Evolutionary conservation across 1,140 invertebrate genomes (phyloP).

Genomic region (Micrasema minimum): DNA sequence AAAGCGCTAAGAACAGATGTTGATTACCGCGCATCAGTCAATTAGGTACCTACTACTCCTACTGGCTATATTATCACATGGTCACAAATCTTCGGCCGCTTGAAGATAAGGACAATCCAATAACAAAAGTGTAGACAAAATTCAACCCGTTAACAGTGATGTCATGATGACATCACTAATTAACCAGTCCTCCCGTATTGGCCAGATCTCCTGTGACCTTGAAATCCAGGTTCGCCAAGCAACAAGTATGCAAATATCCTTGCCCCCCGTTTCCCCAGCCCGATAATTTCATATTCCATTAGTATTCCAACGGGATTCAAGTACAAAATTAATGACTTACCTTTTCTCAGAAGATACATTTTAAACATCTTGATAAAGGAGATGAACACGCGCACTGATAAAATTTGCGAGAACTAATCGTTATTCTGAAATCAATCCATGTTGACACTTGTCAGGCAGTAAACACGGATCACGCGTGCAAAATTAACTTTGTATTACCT

Average conservation of each 20-base stretch:
- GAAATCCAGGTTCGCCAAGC: constrained; percentile 46
- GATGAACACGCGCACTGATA: constrained; percentile 23
- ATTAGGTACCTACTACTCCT: constrained; percentile 14
- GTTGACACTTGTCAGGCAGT: constrained; percentile 40
- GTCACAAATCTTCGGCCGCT: constrained; percentile 17
- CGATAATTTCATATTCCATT: background rate
- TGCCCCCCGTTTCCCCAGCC: constrained; percentile 24
- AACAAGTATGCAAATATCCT: constrained; percentile 54
- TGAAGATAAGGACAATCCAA: constrained; percentile 21
- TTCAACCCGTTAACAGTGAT: constrained; percentile 39
- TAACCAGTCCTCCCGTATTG: constrained; percentile 39
- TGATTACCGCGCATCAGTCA: constrained; percentile 26
- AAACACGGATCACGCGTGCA: constrained; percentile 9
- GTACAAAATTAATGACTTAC: constrained; percentile 30
- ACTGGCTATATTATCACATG: constrained; percentile 16
- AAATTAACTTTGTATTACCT: constrained; percentile 3
- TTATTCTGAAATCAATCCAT: constrained; percentile 37
- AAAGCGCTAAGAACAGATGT: constrained; percentile 9
- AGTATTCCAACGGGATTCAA: background rate
- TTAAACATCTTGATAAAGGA: constrained; percentile 1
- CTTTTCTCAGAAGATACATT: constrained; percentile 28
- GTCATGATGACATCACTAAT: constrained; percentile 53
- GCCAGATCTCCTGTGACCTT: constrained; percentile 49
- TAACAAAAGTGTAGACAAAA: constrained; percentile 12
- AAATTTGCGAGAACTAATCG: constrained; percentile 39